Evolutionary conservation across 2,797 vertebrate species (phyloP).

Genomic region (Gambelia wislizenii): DNA sequence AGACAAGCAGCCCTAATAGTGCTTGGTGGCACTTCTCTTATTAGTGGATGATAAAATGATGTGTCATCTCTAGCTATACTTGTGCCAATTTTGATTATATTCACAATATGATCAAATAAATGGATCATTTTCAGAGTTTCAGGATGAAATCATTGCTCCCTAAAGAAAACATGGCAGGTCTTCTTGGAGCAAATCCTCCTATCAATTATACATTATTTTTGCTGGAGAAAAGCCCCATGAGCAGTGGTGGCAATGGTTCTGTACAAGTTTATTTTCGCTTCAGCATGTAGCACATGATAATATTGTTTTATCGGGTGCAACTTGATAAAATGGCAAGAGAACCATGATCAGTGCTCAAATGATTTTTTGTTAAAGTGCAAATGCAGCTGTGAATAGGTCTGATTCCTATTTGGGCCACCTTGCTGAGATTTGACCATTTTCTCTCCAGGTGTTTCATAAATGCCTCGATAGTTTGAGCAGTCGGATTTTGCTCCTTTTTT

Average conservation of each 20-base stretch:
- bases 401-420: not conserved
- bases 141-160: conserved; percentile 11
- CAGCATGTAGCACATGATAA: not conserved
- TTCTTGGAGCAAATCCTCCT: conserved; percentile 19
- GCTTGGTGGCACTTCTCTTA: not conserved
- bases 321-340: not conserved
- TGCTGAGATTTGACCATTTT: not conserved
- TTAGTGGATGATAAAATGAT: no score
- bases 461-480: no score
- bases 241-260: not conserved
- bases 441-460: not conserved
- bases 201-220: conserved; percentile 15
- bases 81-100: not conserved
- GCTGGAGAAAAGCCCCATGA: not conserved
- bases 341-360: not conserved
- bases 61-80: not conserved
- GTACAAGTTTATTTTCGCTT: conserved; percentile 11
- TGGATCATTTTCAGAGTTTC: not conserved
- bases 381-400: not conserved
- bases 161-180: conserved; percentile 18
- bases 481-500: no score
- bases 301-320: conserved; percentile 29
- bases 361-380: not conserved
- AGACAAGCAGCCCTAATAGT: not conserved
- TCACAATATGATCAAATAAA: not conserved